phyloP scores from a whole-genome alignment of 2,113 vertebrate species.

The Craseonycteris thonglongyai region DNA sequence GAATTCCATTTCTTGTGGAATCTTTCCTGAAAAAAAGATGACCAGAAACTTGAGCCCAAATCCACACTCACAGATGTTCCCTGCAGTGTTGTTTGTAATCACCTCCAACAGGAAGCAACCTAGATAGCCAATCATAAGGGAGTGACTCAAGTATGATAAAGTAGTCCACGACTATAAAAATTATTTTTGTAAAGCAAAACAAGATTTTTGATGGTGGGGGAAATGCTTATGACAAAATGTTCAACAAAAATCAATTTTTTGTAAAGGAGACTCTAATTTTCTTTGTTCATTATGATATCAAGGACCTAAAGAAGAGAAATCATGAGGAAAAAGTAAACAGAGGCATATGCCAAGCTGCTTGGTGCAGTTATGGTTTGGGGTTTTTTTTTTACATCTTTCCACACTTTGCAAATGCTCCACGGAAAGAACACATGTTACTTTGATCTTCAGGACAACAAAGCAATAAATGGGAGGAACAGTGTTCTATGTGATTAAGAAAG shows the following conservation, averaged over 20 bases:
- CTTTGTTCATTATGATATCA: not conserved
- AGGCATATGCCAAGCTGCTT: conserved; percentile 50
- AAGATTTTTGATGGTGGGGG: not conserved
- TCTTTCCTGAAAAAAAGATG: conserved; percentile 2
- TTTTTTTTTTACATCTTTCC: conserved; percentile 39
- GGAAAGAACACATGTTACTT: conserved; percentile 22
- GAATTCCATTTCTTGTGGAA: not conserved
- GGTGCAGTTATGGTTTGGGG: not conserved
- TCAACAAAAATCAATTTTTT: not conserved
- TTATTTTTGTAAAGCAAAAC: conserved; percentile 14
- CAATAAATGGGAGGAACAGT: not conserved
- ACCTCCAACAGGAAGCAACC: not conserved
- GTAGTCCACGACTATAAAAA: not conserved
- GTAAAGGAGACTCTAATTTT: not conserved
- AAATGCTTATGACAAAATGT: conserved; percentile 9
- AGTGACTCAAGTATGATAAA: not conserved
- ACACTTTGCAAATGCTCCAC: conserved; percentile 15
- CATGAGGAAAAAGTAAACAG: conserved; percentile 39
- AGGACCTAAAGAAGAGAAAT: conserved; percentile 32
- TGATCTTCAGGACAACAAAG: conserved; percentile 52
- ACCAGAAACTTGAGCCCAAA: not conserved
- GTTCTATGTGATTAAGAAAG: not conserved
- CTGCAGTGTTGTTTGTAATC: not conserved
- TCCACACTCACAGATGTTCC: not conserved
- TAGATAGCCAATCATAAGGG: not conserved